Percentiles rank a stretch among this genome's conserved stretches.
These are phyloP conservation scores for Cervus canadensis DNA, from an alignment of 2,113 vertebrate genomes.

Conservation along the genomic window DNA sequence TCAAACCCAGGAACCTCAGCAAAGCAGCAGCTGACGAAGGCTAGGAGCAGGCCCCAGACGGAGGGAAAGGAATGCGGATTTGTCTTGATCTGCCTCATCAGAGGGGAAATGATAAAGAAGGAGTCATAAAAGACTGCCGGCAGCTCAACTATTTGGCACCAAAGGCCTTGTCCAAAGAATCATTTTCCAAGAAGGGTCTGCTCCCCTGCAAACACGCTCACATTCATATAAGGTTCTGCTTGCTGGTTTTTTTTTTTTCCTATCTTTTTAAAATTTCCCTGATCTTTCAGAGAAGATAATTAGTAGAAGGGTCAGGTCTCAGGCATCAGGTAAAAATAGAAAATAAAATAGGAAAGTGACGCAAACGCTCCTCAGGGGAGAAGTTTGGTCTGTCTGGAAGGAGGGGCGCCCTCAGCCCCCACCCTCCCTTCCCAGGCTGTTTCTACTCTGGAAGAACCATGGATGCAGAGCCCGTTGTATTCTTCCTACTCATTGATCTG, in stretches of 20 bases:
- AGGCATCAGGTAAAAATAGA: neutral
- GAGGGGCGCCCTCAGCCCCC: neutral
- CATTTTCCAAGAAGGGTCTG: constrained; percentile 17
- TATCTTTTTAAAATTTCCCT: neutral
- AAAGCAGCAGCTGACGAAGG: constrained; percentile 52
- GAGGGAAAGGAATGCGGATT: constrained; percentile 63
- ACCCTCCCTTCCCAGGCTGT: neutral
- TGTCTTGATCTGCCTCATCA: constrained; percentile 66
- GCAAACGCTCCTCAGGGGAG: neutral
- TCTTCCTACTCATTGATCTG: neutral
- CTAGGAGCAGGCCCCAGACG: constrained; percentile 33
- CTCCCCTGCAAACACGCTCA: neutral
- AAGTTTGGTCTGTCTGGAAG: neutral
- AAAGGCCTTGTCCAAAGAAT: constrained; percentile 32
- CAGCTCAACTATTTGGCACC: constrained; percentile 62
- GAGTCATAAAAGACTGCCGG: constrained; percentile 61
- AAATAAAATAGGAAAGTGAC: neutral
- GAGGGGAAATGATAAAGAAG: constrained; percentile 62
- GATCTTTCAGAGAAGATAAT: neutral
- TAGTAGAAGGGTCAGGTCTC: neutral
- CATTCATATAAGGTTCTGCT: neutral
- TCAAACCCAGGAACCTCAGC: constrained; percentile 48
- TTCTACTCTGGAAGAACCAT: neutral
- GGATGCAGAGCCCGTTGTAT: neutral
- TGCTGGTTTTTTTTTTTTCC: neutral